Evolutionary conservation across 2,113 vertebrate genomes (phyloP).

Genomic region (Platichthys flesus): DNA sequence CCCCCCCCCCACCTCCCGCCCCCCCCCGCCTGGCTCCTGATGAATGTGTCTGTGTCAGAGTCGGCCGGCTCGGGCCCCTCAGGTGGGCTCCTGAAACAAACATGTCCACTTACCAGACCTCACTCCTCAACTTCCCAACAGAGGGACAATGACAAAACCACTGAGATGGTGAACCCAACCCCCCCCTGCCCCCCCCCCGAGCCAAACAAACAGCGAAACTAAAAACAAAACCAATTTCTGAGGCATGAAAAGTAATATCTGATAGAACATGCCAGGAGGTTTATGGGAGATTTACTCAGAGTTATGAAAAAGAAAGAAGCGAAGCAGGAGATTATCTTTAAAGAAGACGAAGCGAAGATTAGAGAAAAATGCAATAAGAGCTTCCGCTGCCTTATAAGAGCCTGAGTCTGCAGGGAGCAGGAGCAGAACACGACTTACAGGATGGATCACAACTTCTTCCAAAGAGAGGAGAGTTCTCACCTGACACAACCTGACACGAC

Average conservation of each 20-base stretch:
- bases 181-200: no score
- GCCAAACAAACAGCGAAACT: background rate
- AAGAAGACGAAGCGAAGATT: constrained; percentile 69
- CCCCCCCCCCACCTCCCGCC: no score
- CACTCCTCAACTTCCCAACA: constrained; percentile 25
- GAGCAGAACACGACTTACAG: constrained; percentile 15
- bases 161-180: background rate
- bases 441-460: constrained; percentile 21
- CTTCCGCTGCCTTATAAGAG: constrained; percentile 61
- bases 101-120: constrained; percentile 59
- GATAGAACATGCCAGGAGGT: constrained; percentile 74
- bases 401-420: constrained; percentile 28
- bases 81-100: constrained; percentile 62
- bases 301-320: constrained; percentile 75
- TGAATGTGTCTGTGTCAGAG: constrained; percentile 52
- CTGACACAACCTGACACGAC: background rate
- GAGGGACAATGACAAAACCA: constrained; percentile 37
- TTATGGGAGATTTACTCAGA: constrained; percentile 72
- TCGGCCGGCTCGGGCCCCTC: constrained; percentile 35
- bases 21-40: constrained; percentile 34
- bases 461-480: background rate
- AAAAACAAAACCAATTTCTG: constrained; percentile 53
- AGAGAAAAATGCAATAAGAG: constrained; percentile 76
- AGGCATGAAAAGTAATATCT: constrained; percentile 76
- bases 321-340: constrained; percentile 69